Evolutionary conservation across 2,888 invertebrate genomes (phyloP).

Genomic region (Mythimna albipuncta): DNA sequence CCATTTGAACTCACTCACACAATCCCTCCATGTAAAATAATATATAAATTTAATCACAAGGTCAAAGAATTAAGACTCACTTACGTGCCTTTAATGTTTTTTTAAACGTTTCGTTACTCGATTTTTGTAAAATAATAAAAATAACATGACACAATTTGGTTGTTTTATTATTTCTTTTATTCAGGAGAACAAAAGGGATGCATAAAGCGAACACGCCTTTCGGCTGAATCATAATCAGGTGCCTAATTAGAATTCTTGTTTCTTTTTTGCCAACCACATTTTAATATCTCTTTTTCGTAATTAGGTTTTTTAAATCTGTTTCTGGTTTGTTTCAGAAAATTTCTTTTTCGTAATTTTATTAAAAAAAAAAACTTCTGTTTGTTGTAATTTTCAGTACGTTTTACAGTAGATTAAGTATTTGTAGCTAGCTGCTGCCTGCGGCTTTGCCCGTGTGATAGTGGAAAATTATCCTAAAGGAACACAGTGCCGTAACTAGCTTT

Average conservation of each 20-base stretch:
- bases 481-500: too few relatives aligned
- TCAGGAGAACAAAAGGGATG: constrained; percentile 45
- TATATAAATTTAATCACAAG: neutral
- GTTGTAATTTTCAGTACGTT: neutral
- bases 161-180: constrained; percentile 42
- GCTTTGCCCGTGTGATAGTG: too few relatives aligned
- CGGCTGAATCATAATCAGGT: constrained; percentile 44
- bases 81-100: constrained; percentile 19
- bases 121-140: constrained; percentile 25
- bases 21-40: too few relatives aligned
- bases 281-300: constrained; percentile 22
- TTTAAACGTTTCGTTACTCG: constrained; percentile 3
- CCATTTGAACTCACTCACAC: too few relatives aligned
- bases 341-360: neutral
- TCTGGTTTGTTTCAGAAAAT: neutral
- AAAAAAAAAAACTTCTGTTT: neutral
- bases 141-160: constrained; percentile 13
- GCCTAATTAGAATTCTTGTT: constrained; percentile 51
- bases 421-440: too few relatives aligned
- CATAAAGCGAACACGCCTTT: constrained; percentile 12
- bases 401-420: neutral
- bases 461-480: too few relatives aligned
- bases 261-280: constrained; percentile 37
- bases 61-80: constrained; percentile 32
- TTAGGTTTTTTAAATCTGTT: constrained; percentile 2